Conservation (phyloP, 2,113 vertebrate genomes). For the Peromyscus leucopus region DNA sequence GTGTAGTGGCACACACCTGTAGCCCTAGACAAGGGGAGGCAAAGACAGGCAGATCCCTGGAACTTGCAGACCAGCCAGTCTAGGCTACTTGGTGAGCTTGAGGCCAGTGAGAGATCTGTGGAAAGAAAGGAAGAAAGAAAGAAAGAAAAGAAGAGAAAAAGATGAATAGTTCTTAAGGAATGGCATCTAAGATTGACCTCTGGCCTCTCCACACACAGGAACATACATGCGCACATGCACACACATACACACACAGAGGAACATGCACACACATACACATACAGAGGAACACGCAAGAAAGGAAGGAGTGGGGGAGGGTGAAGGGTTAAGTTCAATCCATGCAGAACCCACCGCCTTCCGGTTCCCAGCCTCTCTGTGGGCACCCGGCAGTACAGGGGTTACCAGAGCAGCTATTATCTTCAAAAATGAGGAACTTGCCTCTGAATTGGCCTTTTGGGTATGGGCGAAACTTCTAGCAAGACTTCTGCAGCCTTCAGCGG, state of each 20-base stretch:
- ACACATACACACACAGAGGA: not conserved
- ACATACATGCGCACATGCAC: not conserved
- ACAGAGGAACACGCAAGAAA: not conserved
- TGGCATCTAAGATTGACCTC: not conserved
- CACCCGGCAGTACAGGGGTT: conserved; percentile 17
- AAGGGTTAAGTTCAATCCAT: not conserved
- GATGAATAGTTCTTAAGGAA: not conserved
- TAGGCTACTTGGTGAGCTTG: not conserved
- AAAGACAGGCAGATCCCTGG: not conserved
- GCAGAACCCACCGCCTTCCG: not conserved
- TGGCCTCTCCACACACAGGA: not conserved
- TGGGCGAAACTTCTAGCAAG: conserved; percentile 51
- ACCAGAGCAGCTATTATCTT: not conserved
- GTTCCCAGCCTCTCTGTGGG: not conserved
- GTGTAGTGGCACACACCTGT: too few relatives aligned
- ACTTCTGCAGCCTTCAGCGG: not conserved
- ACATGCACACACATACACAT: too few relatives aligned
- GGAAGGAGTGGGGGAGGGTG: not conserved
- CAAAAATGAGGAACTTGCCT: not conserved
- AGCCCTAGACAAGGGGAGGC: not conserved
- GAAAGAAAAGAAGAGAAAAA: not conserved
- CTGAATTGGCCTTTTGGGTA: not conserved
- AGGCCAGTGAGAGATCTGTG: not conserved
- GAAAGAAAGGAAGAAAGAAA: not conserved
- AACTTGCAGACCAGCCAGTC: not conserved